A percentile compares a stretch with the other conserved stretches of the same genome.
phyloP scores from a whole-genome alignment of 2,888 invertebrate genomes.

The Megalurothrips usitatus region DNA sequence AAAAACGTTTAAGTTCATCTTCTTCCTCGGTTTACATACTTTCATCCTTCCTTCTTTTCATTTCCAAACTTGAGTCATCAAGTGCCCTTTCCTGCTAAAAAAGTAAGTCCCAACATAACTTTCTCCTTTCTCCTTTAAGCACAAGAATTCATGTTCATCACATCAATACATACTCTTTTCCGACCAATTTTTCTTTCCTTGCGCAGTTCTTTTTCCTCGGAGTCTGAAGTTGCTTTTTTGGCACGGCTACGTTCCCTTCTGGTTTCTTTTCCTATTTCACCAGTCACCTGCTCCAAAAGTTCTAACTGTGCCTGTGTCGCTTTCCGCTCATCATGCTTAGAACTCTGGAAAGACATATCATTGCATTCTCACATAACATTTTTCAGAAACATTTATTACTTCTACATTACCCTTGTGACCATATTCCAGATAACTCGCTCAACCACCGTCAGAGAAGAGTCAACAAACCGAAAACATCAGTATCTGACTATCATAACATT shows the following conservation, averaged over 20 bases:
- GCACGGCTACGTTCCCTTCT: slow-evolving; percentile 35
- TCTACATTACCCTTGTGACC: slow-evolving; percentile 10
- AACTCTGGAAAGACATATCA: slow-evolving; percentile 45
- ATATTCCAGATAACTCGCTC: neutral
- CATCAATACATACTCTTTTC: slow-evolving; percentile 59
- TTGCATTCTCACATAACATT: neutral
- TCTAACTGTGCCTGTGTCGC: slow-evolving; percentile 42
- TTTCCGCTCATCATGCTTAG: slow-evolving; percentile 49
- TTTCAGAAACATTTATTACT: slow-evolving; percentile 23
- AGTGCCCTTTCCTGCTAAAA: slow-evolving; percentile 72
- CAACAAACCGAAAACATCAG: neutral
- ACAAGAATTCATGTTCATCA: too few species aligned
- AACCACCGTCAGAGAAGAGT: neutral
- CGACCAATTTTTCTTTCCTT: slow-evolving; percentile 77
- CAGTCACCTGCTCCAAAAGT: slow-evolving; percentile 51
- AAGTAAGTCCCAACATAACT: too few species aligned
- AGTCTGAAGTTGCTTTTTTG: slow-evolving; percentile 40
- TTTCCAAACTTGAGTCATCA: slow-evolving; percentile 58
- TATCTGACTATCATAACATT: too few species aligned
- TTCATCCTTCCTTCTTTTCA: slow-evolving; percentile 75
- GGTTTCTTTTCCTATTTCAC: slow-evolving; percentile 51
- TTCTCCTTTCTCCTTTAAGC: too few species aligned
- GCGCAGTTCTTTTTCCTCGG: slow-evolving; percentile 71
- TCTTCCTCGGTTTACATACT: slow-evolving; percentile 50
- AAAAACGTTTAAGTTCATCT: slow-evolving; percentile 23